Evolutionary conservation across 2,797 vertebrate genomes (phyloP), one percentile per base, ranked within the genome.

Genomic region (Macroramphosus scolopax): DNA sequence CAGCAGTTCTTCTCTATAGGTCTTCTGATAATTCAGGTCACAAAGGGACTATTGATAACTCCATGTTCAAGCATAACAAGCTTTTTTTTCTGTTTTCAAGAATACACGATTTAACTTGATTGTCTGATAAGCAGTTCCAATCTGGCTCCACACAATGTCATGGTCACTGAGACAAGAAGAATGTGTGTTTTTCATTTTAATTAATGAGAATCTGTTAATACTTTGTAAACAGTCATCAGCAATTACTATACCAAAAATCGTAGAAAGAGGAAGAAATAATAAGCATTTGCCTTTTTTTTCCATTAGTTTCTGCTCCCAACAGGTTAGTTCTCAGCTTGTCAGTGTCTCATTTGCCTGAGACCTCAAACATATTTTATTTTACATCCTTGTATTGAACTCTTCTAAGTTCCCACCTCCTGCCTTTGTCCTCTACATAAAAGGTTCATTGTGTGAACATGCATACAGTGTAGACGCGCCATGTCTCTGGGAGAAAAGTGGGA

Each of bases 341-440:
- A 15, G 12, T 46, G 38, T 12, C 8, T 53, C 7, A 38, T 28
- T 26, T 5, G 1, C n/a, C 25, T 39, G 17, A 54, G 40, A 58
- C 16, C 46, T 34, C n/a, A 37, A 5, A 47, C 34, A 49, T 49
- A 28, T 45, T 58, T 51, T 35, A 41, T 52, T 56, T n/a, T 15
- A 52, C 51, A 60, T 61, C 33, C 52, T 49, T 57, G 35, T 29
- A 0, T 24, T 11, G 30, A 24, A 29, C 32, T 54, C 25, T 44
- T 17, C 22, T 7, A 41, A 33, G 14, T 50, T 36, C 18, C 49
- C 55, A 64, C 55, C 48, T 49, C 28, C 42, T 42, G 20, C 50
- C 36, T 63, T 63, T 68, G 43, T 41, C 55, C 31, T 46, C 12
- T 13, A 14, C 17, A 35, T 12, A 28, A 26, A 43, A 8, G 24